Conservation (phyloP, 2,113 vertebrate genomes). For the Corythaeola cristata region DNA sequence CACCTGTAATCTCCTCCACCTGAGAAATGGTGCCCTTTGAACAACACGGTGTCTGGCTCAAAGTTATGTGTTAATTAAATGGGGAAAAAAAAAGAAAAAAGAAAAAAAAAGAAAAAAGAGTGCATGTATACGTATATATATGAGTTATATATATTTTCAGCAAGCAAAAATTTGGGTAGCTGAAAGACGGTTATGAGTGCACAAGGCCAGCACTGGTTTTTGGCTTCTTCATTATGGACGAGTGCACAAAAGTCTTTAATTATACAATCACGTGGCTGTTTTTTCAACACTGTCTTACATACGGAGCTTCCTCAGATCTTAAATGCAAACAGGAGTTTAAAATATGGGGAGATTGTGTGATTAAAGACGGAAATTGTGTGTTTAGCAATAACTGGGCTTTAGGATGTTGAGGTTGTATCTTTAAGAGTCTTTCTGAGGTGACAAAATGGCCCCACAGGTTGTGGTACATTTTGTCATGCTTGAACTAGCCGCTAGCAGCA, state of each 20-base stretch:
- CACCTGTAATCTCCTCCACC: constrained; percentile 17
- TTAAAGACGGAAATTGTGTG: not conserved
- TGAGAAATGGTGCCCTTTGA: constrained; percentile 37
- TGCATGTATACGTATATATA: fast-evolving
- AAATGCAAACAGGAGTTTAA: not conserved
- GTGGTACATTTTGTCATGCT: not conserved
- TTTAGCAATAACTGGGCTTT: not conserved
- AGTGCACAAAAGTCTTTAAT: not conserved
- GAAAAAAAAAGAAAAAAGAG: not conserved
- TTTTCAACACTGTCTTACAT: not conserved
- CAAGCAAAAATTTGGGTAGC: not conserved
- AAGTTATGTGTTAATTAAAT: constrained; percentile 20
- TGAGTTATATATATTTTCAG: not conserved
- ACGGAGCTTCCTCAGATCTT: not conserved
- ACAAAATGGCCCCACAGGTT: not conserved
- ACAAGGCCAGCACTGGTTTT: not conserved
- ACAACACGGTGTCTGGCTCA: not conserved
- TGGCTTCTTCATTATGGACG: not conserved
- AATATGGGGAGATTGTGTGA: not conserved
- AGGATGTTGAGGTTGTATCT: not conserved
- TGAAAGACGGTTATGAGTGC: not conserved
- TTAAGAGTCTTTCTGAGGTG: not conserved
- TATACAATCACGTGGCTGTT: not conserved
- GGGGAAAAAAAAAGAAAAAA: not conserved
- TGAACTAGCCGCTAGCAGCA: not conserved